Conservation (phyloP, 2,113 vertebrate species). For the Pycnonotus jocosus region DNA sequence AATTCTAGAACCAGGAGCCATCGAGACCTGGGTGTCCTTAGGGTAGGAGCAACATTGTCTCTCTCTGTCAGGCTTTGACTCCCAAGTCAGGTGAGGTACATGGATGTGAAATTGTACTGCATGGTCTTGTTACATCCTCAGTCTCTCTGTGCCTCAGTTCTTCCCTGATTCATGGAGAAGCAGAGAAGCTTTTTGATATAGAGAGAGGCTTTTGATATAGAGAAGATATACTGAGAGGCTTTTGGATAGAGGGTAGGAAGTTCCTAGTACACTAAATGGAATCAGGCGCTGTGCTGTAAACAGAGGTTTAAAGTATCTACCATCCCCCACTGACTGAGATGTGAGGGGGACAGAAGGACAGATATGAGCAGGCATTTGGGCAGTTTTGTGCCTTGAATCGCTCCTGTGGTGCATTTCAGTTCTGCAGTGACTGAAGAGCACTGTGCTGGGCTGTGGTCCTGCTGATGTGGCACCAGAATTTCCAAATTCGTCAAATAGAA, state of each 20-base stretch:
- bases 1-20: not conserved
- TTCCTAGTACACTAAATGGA: not conserved
- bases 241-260: not conserved
- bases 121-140: not conserved
- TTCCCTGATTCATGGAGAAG: not conserved
- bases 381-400: not conserved
- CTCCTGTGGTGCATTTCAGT: not conserved
- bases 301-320: not conserved
- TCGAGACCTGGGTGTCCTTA: not conserved
- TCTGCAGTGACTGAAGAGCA: not conserved
- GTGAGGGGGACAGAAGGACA: not conserved
- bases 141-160: not conserved
- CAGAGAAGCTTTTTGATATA: not conserved
- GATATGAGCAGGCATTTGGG: not conserved
- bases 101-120: not conserved
- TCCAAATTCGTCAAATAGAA: constrained; percentile 55
- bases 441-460: constrained; percentile 21
- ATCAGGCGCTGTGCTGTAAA: not conserved
- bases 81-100: not conserved
- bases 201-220: not conserved
- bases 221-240: not conserved
- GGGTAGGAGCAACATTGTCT: not conserved
- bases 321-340: not conserved
- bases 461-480: constrained; percentile 68
- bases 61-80: not conserved